Conservation (phyloP, 1,140 invertebrate species). For the Zaprionus inermis region DNA sequence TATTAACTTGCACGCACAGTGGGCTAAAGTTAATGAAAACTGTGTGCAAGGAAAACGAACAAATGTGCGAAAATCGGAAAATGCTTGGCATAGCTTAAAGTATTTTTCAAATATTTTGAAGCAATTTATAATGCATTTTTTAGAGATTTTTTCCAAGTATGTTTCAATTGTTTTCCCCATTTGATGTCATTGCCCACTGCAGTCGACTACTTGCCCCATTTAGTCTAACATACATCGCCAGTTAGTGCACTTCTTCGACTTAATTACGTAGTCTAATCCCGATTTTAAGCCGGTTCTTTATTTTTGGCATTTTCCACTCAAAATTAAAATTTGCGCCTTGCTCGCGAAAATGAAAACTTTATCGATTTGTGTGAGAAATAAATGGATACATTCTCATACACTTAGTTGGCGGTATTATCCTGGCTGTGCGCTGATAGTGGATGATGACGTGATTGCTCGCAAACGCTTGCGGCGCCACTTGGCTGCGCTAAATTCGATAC, state of each 20-base stretch:
- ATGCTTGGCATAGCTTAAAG: background rate
- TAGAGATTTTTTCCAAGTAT: background rate
- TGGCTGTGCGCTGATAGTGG: background rate
- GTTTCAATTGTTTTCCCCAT: background rate
- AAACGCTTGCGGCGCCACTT: background rate
- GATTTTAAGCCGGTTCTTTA: background rate
- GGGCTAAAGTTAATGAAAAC: slow-evolving; percentile 1
- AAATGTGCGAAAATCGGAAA: background rate
- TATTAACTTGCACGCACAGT: slow-evolving; percentile 27
- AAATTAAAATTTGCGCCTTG: too few species aligned
- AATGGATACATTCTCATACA: too few species aligned
- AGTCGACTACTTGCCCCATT: background rate
- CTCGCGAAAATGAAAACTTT: background rate
- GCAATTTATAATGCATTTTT: background rate
- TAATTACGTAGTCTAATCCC: slow-evolving; percentile 51
- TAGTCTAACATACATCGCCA: background rate
- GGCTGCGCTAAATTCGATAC: slow-evolving; percentile 53
- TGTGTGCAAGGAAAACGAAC: background rate
- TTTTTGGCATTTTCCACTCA: too few species aligned
- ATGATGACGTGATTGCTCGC: background rate
- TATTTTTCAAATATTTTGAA: background rate
- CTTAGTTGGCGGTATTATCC: too few species aligned
- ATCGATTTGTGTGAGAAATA: background rate
- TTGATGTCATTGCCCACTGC: background rate
- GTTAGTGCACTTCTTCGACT: slow-evolving; percentile 39